Conservation (phyloP, 2,888 invertebrate species). For the Drymonia ruficornis region DNA sequence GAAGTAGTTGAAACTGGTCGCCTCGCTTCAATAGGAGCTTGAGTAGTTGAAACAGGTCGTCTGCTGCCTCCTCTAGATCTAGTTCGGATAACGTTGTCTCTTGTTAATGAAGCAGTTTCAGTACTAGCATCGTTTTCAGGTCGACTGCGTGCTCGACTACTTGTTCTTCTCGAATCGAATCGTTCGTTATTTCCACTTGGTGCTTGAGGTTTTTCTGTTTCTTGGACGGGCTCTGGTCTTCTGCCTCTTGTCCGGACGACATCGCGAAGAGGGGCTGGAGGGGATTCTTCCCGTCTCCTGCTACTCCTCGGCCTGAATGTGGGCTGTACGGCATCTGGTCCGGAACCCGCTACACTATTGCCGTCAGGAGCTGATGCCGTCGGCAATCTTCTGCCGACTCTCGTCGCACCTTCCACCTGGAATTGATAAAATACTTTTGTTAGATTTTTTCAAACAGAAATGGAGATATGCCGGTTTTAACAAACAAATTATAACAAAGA, state of each 20-base stretch:
- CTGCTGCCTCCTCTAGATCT: slow-evolving; percentile 52
- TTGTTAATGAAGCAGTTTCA: slow-evolving; percentile 45
- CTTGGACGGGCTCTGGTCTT: slow-evolving; percentile 47
- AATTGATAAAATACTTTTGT: slow-evolving; percentile 20
- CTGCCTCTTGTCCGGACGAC: slow-evolving; percentile 56
- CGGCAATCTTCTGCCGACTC: slow-evolving; percentile 63
- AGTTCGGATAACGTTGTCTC: slow-evolving; percentile 52
- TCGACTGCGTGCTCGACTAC: slow-evolving; percentile 64
- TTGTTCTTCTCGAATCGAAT: slow-evolving; percentile 70
- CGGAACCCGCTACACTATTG: slow-evolving; percentile 45
- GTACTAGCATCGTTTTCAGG: slow-evolving; percentile 46
- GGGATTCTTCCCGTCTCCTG: slow-evolving; percentile 61
- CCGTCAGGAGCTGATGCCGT: slow-evolving; percentile 48
- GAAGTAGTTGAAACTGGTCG: no score
- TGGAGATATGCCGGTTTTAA: no score
- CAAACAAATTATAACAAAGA: slow-evolving; percentile 18
- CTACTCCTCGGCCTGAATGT: slow-evolving; percentile 61
- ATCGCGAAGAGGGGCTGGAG: slow-evolving; percentile 39
- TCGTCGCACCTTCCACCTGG: slow-evolving; percentile 66
- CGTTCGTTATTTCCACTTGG: slow-evolving; percentile 60
- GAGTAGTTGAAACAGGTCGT: slow-evolving; percentile 41
- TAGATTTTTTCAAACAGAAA: not conserved
- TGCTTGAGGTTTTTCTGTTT: slow-evolving; percentile 45
- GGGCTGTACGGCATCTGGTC: slow-evolving; percentile 48
- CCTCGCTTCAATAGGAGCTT: slow-evolving; percentile 44